Evolutionary conservation across 1,140 invertebrate species (phyloP).

Genomic region (Atopsyche davidsoni): DNA sequence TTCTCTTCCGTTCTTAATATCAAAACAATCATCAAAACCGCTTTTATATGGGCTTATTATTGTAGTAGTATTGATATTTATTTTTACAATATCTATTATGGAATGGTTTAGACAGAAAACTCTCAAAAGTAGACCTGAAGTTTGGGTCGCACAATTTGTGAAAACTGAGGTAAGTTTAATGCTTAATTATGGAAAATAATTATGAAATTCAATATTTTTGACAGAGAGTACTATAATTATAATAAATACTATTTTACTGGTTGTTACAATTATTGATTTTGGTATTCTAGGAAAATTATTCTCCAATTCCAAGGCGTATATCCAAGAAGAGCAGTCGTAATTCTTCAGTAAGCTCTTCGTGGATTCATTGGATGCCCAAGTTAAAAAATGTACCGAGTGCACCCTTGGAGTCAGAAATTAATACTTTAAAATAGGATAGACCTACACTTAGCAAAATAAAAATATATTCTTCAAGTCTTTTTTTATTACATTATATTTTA

Average conservation of each 20-base stretch:
- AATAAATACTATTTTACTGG: too few relatives aligned
- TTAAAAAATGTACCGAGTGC: slow-evolving; percentile 2
- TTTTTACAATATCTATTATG: slow-evolving; percentile 12
- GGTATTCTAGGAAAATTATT: too few relatives aligned
- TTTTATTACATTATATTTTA: too few relatives aligned
- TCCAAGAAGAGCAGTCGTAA: too few relatives aligned
- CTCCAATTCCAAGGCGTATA: too few relatives aligned
- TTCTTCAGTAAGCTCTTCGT: slow-evolving; percentile 18
- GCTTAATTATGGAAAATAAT: background rate
- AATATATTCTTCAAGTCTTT: too few relatives aligned
- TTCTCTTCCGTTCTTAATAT: slow-evolving; percentile 18
- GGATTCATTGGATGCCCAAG: slow-evolving; percentile 23
- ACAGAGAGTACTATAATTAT: background rate
- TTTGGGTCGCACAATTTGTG: slow-evolving; percentile 14
- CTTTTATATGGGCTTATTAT: slow-evolving; percentile 15
- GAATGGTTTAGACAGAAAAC: slow-evolving; percentile 24
- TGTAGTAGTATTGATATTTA: slow-evolving; percentile 16
- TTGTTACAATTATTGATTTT: too few relatives aligned
- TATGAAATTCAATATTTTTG: background rate
- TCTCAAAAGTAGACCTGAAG: slow-evolving; percentile 6
- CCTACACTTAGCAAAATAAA: too few relatives aligned
- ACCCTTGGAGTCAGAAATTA: slow-evolving; percentile 1
- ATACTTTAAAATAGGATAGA: too few relatives aligned
- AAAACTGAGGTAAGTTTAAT: slow-evolving; percentile 13
- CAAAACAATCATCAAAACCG: slow-evolving; percentile 12